These are phyloP conservation scores for Antheraea assamensis DNA, from an alignment of 2,888 invertebrate species.

Conservation along the genomic window DNA sequence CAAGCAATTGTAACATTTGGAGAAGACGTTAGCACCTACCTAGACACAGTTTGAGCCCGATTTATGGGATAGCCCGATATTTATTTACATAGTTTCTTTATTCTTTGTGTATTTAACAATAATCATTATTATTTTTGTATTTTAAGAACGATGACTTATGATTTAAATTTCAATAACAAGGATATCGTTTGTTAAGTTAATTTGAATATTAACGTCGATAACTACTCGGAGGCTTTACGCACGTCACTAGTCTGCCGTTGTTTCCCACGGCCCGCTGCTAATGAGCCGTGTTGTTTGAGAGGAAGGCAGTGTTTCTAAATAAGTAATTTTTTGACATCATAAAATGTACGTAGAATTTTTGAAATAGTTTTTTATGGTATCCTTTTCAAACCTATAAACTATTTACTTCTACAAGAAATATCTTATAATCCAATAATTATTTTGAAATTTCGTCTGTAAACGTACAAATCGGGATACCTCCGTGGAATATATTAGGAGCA, in stretches of 20 bases:
- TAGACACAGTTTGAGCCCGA: too few species aligned
- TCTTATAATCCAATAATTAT: background rate
- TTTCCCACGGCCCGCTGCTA: slow-evolving; percentile 78
- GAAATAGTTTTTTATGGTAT: background rate
- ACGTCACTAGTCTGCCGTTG: slow-evolving; percentile 55
- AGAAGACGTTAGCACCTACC: too few species aligned
- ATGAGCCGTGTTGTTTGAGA: slow-evolving; percentile 77
- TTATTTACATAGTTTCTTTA: background rate
- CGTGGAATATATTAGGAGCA: too few species aligned
- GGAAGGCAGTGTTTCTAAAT: slow-evolving; percentile 53
- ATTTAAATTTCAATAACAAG: background rate
- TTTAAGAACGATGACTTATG: background rate
- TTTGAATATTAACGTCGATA: slow-evolving; percentile 5
- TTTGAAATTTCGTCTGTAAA: too few species aligned
- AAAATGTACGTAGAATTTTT: background rate
- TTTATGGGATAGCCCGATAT: too few species aligned
- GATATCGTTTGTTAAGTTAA: background rate
- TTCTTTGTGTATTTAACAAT: background rate
- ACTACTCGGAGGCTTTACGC: slow-evolving; percentile 10
- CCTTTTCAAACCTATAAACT: background rate
- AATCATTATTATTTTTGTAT: background rate
- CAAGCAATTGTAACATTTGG: too few species aligned
- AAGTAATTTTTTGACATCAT: slow-evolving; percentile 54
- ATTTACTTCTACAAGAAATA: background rate
- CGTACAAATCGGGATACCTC: too few species aligned